Conservation (phyloP, 2,113 vertebrate species). For the Entelurus aequoreus region DNA sequence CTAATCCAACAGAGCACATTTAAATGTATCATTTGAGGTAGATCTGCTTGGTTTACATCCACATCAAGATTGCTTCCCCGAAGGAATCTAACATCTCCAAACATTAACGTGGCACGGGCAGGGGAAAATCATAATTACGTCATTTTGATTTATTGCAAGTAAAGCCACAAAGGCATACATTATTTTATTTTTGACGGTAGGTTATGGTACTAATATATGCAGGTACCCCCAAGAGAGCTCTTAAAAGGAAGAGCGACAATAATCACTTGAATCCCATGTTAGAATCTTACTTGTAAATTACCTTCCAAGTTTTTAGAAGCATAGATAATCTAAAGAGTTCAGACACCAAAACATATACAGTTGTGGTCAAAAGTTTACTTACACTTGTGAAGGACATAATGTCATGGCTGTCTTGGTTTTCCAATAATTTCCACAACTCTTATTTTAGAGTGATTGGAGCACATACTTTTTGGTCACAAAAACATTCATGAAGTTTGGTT, state of each 20-base stretch:
- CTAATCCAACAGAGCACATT: conserved; percentile 37
- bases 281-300: conserved; percentile 33
- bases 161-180: conserved; percentile 33
- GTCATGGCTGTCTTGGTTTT: no score
- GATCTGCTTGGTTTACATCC: conserved; percentile 42
- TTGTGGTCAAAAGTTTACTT: no score
- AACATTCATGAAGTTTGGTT: no score
- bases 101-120: conserved; percentile 39
- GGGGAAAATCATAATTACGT: conserved; percentile 14
- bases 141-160: conserved; percentile 41
- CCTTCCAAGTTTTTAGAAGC: conserved; percentile 15
- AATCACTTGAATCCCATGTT: conserved; percentile 29
- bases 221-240: conserved; percentile 31
- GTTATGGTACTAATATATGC: conserved; percentile 32
- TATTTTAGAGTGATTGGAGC: no score
- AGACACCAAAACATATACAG: no score
- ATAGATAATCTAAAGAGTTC: not conserved
- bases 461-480: no score
- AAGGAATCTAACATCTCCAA: conserved; percentile 26
- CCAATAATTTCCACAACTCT: no score
- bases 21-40: conserved; percentile 47
- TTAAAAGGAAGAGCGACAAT: conserved; percentile 44
- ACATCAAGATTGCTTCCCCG: conserved; percentile 40
- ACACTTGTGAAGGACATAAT: no score
- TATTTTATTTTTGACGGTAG: conserved; percentile 38